Conservation (phyloP, 2,888 invertebrate genomes). For the Litoditis marina region DNA sequence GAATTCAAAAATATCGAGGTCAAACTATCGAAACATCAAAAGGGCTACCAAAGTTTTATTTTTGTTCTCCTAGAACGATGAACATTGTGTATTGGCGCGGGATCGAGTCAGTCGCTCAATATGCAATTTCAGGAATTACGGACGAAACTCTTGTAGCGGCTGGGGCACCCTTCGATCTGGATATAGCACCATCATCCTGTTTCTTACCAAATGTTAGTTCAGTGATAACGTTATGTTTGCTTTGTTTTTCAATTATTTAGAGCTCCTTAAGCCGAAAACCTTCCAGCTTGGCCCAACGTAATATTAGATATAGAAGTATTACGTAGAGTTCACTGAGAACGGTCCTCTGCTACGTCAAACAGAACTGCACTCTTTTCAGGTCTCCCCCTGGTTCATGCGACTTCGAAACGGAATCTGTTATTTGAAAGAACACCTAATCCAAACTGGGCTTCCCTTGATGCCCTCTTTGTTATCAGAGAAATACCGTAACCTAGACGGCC, state of each 20-base stretch:
- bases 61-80: background rate
- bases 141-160: conserved; percentile 59
- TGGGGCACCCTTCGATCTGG: conserved; percentile 41
- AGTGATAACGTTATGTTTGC: background rate
- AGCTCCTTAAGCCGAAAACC: too few relatives aligned
- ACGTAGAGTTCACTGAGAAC: too few relatives aligned
- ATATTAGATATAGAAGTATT: too few relatives aligned
- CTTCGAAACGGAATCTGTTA: conserved; percentile 38
- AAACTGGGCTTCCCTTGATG: conserved; percentile 39
- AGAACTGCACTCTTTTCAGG: too few relatives aligned
- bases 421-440: conserved; percentile 46
- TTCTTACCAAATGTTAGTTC: conserved; percentile 14
- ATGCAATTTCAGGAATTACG: conserved; percentile 34
- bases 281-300: too few relatives aligned
- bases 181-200: conserved; percentile 33
- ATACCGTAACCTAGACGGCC: conserved; percentile 49
- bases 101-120: background rate
- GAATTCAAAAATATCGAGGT: too few relatives aligned
- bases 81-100: background rate
- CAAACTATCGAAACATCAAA: too few relatives aligned
- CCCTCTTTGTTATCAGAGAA: conserved; percentile 38
- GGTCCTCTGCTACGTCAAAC: too few relatives aligned
- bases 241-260: too few relatives aligned
- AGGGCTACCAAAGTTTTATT: background rate
- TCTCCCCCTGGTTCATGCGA: conserved; percentile 8